phyloP scores from a whole-genome alignment of 2,797 vertebrate genomes.

The Potorous gilbertii region DNA sequence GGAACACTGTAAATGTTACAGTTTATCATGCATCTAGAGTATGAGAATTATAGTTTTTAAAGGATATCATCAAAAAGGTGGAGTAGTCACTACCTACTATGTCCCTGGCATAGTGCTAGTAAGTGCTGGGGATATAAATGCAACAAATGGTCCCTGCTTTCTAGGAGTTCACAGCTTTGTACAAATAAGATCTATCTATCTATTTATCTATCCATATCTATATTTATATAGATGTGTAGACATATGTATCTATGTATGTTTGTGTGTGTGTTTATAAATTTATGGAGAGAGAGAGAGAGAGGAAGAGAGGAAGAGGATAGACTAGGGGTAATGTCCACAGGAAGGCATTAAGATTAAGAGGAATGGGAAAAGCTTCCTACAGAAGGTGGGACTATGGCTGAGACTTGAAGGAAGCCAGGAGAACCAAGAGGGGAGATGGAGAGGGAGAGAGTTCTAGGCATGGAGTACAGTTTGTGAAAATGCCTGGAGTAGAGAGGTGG shows the following conservation, averaged over 20 bases:
- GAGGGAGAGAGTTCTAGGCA: neutral
- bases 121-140: neutral
- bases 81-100: neutral
- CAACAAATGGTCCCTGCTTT: neutral
- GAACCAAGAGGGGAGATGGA: neutral
- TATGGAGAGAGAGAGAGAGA: too few relatives aligned
- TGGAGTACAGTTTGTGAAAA: neutral
- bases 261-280: too few relatives aligned
- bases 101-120: neutral
- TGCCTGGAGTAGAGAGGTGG: neutral
- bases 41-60: neutral
- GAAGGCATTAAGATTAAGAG: neutral
- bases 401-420: neutral
- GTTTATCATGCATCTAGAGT: neutral
- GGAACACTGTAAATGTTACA: too few relatives aligned
- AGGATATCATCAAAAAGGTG: neutral
- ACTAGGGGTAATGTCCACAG: neutral
- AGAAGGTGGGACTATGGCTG: neutral
- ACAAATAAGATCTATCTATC: neutral
- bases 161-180: neutral
- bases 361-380: neutral
- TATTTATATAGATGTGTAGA: too few relatives aligned
- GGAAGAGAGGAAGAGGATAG: neutral
- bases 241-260: too few relatives aligned
- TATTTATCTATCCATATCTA: too few relatives aligned